Percentiles rank a stretch among this genome's conserved stretches.
Evolutionary conservation across 2,113 vertebrate species (phyloP).

Genomic region (Dicentrarchus labrax): DNA sequence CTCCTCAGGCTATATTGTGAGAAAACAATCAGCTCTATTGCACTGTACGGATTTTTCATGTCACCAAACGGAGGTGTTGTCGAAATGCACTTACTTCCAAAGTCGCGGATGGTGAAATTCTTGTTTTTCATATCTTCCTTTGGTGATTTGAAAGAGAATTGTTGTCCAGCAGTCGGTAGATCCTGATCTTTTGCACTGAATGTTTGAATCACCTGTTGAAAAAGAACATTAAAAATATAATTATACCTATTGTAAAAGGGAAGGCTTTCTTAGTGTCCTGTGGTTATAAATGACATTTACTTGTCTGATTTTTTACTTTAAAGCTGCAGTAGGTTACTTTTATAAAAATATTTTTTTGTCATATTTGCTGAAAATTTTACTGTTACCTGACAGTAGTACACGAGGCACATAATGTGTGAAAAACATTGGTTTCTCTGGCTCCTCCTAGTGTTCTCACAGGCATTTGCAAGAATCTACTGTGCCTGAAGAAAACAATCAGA

Average conservation of each 20-base stretch:
- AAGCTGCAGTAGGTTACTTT: no score
- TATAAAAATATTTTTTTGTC: no score
- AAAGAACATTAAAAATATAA: background rate
- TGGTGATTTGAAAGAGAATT: constrained; percentile 92
- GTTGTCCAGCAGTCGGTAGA: constrained; percentile 90
- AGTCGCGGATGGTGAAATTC: constrained; percentile 97
- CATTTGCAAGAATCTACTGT: no score
- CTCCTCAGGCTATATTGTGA: background rate
- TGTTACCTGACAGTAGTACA: no score
- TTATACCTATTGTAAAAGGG: background rate
- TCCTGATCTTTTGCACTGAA: constrained; percentile 93
- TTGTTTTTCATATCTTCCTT: constrained; percentile 90
- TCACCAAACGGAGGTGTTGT: background rate
- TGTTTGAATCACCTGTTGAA: constrained; percentile 92
- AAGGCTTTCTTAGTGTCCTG: background rate
- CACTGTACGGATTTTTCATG: background rate
- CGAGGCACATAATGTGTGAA: no score
- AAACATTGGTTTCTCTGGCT: no score
- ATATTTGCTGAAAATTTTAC: no score
- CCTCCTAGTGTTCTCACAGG: no score
- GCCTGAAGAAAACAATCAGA: no score
- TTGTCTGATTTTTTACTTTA: background rate
- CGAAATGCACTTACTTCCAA: constrained; percentile 89
- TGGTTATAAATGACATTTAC: background rate
- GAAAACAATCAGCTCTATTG: background rate